Evolutionary conservation across 2,888 invertebrate genomes (phyloP).

Genomic region (Caenorhabditis angaria): DNA sequence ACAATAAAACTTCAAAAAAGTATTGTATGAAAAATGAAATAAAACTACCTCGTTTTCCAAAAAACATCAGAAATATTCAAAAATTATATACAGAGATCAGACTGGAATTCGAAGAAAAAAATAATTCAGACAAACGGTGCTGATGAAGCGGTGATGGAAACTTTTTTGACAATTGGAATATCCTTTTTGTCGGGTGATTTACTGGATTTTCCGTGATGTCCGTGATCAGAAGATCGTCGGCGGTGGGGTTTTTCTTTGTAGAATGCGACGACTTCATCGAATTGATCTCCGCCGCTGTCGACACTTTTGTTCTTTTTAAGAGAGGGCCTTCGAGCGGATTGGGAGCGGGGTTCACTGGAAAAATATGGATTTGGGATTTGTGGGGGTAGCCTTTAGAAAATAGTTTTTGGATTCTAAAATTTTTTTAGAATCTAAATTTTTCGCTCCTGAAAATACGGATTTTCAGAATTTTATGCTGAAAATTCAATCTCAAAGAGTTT

Average conservation of each 20-base stretch:
- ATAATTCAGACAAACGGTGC: constrained; percentile 13
- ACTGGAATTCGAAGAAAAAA: background rate
- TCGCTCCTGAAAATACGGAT: too few species aligned
- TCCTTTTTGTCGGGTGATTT: constrained; percentile 42
- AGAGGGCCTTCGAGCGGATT: background rate
- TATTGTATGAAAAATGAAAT: background rate
- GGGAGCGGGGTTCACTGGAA: background rate
- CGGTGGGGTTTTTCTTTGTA: constrained; percentile 40
- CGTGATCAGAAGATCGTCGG: constrained; percentile 41
- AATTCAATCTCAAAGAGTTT: too few species aligned
- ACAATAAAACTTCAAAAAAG: background rate
- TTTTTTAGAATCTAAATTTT: too few species aligned
- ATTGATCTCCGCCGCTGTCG: constrained; percentile 37
- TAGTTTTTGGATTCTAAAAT: too few species aligned
- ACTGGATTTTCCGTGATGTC: constrained; percentile 31
- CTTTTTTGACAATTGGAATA: constrained; percentile 49
- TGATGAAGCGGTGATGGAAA: constrained; percentile 41
- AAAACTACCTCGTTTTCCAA: background rate
- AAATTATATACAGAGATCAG: background rate
- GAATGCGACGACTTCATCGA: constrained; percentile 46
- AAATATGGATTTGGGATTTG: too few species aligned
- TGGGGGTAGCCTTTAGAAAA: too few species aligned
- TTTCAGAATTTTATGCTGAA: too few species aligned
- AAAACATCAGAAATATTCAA: background rate
- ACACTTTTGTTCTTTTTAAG: constrained; percentile 39